These are phyloP conservation scores for Sisyra nigra DNA, from an alignment of 2,888 invertebrate species.

Conservation along the genomic window DNA sequence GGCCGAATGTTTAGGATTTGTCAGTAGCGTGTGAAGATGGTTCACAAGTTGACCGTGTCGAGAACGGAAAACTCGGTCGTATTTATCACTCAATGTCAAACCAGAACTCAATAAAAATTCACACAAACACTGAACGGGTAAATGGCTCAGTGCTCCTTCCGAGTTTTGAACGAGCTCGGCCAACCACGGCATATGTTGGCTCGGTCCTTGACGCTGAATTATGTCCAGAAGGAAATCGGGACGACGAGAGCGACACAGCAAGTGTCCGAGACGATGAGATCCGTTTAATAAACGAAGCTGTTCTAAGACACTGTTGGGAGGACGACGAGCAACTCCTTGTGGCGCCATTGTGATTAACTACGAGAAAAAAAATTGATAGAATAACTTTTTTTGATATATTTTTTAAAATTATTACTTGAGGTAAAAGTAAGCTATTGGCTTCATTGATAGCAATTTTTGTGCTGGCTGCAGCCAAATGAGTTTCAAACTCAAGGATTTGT, in stretches of 20 bases:
- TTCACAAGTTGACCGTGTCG: slow-evolving; percentile 54
- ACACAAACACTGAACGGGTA: slow-evolving; percentile 95
- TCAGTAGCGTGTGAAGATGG: slow-evolving; percentile 37
- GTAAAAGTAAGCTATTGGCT: slow-evolving; percentile 67
- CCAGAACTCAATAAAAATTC: slow-evolving; percentile 71
- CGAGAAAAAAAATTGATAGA: slow-evolving; percentile 1
- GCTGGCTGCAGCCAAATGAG: slow-evolving; percentile 79
- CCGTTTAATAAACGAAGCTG: slow-evolving; percentile 63
- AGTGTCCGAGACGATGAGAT: slow-evolving; percentile 68
- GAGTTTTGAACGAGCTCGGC: slow-evolving; percentile 86
- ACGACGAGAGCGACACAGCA: slow-evolving; percentile 73
- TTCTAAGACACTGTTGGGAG: slow-evolving; percentile 45
- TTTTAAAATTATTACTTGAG: slow-evolving; percentile 36
- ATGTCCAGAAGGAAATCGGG: slow-evolving; percentile 88
- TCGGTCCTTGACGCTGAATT: slow-evolving; percentile 55
- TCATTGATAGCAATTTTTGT: slow-evolving; percentile 82
- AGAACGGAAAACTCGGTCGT: slow-evolving; percentile 25
- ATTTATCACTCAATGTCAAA: slow-evolving; percentile 17
- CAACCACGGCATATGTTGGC: slow-evolving; percentile 91
- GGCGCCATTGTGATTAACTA: slow-evolving; percentile 9
- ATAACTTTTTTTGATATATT: background rate
- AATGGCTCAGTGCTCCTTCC: slow-evolving; percentile 70
- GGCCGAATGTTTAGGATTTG: slow-evolving; percentile 29
- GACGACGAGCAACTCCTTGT: slow-evolving; percentile 3
- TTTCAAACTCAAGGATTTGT: slow-evolving; percentile 75